phyloP scores from a whole-genome alignment of 2,888 invertebrate species.

The Carcina quercana region DNA sequence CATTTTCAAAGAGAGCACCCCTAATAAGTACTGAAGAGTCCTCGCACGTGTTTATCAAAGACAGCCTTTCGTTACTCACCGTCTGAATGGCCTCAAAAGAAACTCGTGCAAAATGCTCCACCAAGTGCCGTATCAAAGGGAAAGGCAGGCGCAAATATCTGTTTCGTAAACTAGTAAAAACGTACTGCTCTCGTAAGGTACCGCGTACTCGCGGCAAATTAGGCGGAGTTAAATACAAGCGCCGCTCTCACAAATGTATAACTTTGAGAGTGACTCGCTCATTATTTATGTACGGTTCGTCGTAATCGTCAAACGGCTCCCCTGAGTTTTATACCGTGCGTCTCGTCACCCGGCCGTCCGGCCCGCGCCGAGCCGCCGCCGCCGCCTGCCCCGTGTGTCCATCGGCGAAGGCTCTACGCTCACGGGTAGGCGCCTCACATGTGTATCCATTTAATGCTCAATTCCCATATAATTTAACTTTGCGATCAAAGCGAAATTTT shows the following conservation, averaged over 20 bases:
- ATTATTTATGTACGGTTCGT: slow-evolving; percentile 68
- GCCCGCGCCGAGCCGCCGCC: slow-evolving; percentile 9
- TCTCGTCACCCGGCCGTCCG: slow-evolving; percentile 32
- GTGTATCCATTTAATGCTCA: slow-evolving; percentile 74
- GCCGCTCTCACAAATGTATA: slow-evolving; percentile 61
- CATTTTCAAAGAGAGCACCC: slow-evolving; percentile 73
- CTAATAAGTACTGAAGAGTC: slow-evolving; percentile 75
- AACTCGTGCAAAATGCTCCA: slow-evolving; percentile 74
- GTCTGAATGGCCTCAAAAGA: slow-evolving; percentile 75
- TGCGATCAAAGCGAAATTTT: slow-evolving; percentile 74
- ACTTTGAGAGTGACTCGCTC: slow-evolving; percentile 66
- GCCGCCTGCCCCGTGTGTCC: not conserved
- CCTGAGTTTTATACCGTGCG: slow-evolving; percentile 46
- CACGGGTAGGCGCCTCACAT: slow-evolving; percentile 45
- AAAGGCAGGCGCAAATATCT: slow-evolving; percentile 74
- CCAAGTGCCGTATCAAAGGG: slow-evolving; percentile 74
- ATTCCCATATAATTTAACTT: slow-evolving; percentile 76
- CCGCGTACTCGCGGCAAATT: slow-evolving; percentile 71
- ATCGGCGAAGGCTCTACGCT: slow-evolving; percentile 13
- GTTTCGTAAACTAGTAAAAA: slow-evolving; percentile 75
- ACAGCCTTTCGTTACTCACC: slow-evolving; percentile 75
- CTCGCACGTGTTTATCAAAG: slow-evolving; percentile 76
- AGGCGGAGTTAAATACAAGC: slow-evolving; percentile 72
- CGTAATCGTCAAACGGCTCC: slow-evolving; percentile 59
- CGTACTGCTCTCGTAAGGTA: slow-evolving; percentile 71